Base-by-base conservation (phyloP, 2,797 vertebrate species). In the Tenualosa ilisha region DNA sequence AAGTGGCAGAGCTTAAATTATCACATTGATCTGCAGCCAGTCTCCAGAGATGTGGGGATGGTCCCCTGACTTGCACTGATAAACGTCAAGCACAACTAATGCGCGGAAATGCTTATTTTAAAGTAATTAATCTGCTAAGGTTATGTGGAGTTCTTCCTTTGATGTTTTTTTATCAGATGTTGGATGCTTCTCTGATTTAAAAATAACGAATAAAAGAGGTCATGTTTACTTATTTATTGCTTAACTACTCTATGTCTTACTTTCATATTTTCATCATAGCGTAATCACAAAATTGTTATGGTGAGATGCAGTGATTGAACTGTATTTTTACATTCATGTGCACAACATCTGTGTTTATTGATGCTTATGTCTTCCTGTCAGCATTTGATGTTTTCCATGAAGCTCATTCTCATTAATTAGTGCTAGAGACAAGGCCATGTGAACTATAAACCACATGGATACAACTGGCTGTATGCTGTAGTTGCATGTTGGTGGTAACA, bases 331-430 rank as follows among this genome's bases (percentile, higher is more conserved):
- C 40, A 46, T 46, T 79, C 37, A 79, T 79, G 7, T 31, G 3
- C 68, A 75, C 17, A 20, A 46, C 40, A 79, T 46, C 17, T 22
- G 68, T 40, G 37, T 75, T 7, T 40, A 75, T 46, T 79, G 17
- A 22, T 88, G 86, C 88, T 89, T 87, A 89, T 86, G 86, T 89
- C 87, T 82, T 20, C 65, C 87, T 40, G 63, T 86, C 86, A 88
- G 82, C 9, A 81, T 86, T 88, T 88, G 87, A 89, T 85, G 84
- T 82, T 46, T 13, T 82, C 82, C 68, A 85, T 89, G 86, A 90
- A 87, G 24, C 37, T 11, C 51, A 75, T 75, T 20, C 40, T 46
- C 17, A 79, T 46, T 79, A 17, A 79, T 46, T 79, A 24, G 22
- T 0, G 22, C 6, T n/a, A 61, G 59, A 61, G 59, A n/a, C 59